Percentiles rank a stretch among this genome's conserved stretches.
phyloP scores from a whole-genome alignment of 35 echinoderm and acorn worm species.

The Eucidaris tribuloides region DNA sequence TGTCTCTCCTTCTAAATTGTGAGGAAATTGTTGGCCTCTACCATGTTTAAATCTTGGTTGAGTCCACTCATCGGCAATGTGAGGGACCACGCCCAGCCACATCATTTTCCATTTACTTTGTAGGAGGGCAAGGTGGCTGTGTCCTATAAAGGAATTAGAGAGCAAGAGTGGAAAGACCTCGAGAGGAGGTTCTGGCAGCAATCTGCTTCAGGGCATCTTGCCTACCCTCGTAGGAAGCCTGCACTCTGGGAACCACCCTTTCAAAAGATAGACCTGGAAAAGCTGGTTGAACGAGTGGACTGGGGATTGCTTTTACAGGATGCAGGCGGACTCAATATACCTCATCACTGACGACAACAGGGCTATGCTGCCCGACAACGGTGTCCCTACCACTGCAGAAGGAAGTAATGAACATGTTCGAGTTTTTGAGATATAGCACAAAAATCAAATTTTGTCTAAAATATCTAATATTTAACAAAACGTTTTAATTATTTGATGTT shows the following conservation, averaged over 20 bases:
- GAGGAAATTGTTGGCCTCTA: neutral
- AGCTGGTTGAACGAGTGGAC: neutral
- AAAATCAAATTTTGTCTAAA: too few species aligned
- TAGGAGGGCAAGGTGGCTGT: neutral
- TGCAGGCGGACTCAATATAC: too few species aligned
- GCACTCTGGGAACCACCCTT: neutral
- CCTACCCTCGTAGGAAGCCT: neutral
- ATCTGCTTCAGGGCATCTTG: neutral
- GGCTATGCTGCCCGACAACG: too few species aligned
- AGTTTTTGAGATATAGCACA: too few species aligned
- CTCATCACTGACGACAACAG: too few species aligned
- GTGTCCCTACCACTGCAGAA: too few species aligned
- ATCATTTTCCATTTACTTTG: neutral
- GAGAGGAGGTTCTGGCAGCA: neutral
- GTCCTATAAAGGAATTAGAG: neutral
- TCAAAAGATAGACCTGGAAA: neutral
- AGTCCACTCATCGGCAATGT: neutral
- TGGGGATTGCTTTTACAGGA: neutral
- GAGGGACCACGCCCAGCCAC: neutral
- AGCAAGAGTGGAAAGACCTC: neutral
- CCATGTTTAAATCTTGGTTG: constrained; percentile 3
- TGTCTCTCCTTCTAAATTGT: neutral
- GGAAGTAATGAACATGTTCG: too few species aligned
- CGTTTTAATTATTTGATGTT: too few species aligned
- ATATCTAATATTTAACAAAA: too few species aligned